Evolutionary conservation across 2,888 invertebrate genomes (phyloP).

Genomic region (Drosophila falleni): DNA sequence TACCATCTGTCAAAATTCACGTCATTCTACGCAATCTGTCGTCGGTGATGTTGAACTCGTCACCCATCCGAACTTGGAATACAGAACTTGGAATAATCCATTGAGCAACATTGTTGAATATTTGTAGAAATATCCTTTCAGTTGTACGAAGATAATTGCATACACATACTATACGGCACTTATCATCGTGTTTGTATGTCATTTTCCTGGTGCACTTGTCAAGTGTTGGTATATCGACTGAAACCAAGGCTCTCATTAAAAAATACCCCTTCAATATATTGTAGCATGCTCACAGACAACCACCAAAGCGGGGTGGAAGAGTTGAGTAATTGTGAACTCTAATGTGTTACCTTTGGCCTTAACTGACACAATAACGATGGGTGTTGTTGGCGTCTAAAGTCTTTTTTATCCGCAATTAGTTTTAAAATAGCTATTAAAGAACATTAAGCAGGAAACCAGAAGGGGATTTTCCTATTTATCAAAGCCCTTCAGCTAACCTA

Average conservation of each 20-base stretch:
- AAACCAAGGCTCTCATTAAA: slow-evolving; percentile 65
- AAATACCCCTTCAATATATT: slow-evolving; percentile 54
- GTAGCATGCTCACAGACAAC: slow-evolving; percentile 35
- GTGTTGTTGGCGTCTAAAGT: slow-evolving; percentile 50
- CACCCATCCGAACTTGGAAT: neutral
- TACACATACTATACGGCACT: slow-evolving; percentile 44
- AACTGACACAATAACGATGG: slow-evolving; percentile 53
- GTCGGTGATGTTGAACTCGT: slow-evolving; percentile 25
- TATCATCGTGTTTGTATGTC: slow-evolving; percentile 58
- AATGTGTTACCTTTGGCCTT: slow-evolving; percentile 70
- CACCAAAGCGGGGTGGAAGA: slow-evolving; percentile 40
- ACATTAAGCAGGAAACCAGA: neutral
- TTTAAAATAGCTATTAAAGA: slow-evolving; percentile 64
- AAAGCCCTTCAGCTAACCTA: neutral
- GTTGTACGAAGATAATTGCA: slow-evolving; percentile 58
- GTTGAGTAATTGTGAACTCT: slow-evolving; percentile 71
- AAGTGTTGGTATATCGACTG: slow-evolving; percentile 74
- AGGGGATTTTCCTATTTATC: neutral
- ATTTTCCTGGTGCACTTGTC: slow-evolving; percentile 71
- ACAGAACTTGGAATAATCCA: slow-evolving; percentile 53
- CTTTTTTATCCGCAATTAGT: slow-evolving; percentile 85
- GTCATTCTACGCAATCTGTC: slow-evolving; percentile 64
- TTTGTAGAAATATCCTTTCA: slow-evolving; percentile 39
- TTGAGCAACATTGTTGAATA: slow-evolving; percentile 52
- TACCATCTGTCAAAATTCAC: slow-evolving; percentile 85